phyloP scores from a whole-genome alignment of 2,797 vertebrate genomes.

The Crenuchus spilurus region DNA sequence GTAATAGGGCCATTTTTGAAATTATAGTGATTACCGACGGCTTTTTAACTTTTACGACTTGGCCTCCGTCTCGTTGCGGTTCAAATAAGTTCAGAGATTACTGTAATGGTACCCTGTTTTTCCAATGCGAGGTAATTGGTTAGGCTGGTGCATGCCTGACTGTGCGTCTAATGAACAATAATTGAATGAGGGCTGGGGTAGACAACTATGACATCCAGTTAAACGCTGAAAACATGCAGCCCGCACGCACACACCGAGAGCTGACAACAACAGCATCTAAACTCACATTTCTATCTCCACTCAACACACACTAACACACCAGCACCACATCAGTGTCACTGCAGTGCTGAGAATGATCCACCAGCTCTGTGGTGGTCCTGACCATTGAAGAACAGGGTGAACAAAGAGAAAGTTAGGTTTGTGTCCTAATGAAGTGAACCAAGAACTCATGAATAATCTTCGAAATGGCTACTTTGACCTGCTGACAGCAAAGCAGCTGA shows the following conservation, averaged over 20 bases:
- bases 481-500: not conserved
- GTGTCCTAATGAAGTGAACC: too few species aligned
- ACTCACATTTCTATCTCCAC: not conserved
- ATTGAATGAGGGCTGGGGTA: conserved; percentile 35
- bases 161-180: conserved; percentile 47
- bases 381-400: too few species aligned
- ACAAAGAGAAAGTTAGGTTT: not conserved
- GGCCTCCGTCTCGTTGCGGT: conserved; percentile 40
- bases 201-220: conserved; percentile 21
- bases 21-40: conserved; percentile 60
- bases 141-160: conserved; percentile 45
- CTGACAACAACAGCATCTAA: not conserved
- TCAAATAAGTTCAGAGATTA: conserved; percentile 57
- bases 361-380: too few species aligned
- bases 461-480: too few species aligned
- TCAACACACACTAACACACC: too few species aligned
- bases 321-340: too few species aligned
- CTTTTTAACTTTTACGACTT: conserved; percentile 61
- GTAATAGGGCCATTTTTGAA: conserved; percentile 59
- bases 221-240: conserved; percentile 10
- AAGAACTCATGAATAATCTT: too few species aligned
- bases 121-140: conserved; percentile 54
- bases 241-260: conserved; percentile 7
- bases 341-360: too few species aligned
- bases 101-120: conserved; percentile 51